A percentile compares a stretch with the other conserved stretches of the same genome.
phyloP scores from a whole-genome alignment of 2,797 vertebrate genomes.

The Platyrinchus mystaceus region DNA sequence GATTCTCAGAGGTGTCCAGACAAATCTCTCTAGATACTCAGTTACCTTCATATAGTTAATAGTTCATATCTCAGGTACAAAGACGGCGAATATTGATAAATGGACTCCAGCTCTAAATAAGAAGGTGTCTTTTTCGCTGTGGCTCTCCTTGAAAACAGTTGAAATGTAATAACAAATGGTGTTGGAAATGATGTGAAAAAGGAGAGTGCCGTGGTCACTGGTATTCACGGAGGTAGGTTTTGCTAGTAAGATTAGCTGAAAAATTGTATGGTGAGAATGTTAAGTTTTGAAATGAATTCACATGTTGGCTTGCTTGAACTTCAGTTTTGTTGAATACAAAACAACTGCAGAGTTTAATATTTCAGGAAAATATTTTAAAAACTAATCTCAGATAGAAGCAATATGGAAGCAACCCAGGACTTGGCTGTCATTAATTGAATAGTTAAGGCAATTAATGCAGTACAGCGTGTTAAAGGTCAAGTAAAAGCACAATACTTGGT shows the following conservation, averaged over 20 bases:
- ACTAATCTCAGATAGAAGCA: slow-evolving; percentile 45
- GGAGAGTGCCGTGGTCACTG: slow-evolving; percentile 8
- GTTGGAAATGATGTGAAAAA: background rate
- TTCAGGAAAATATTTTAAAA: slow-evolving; percentile 48
- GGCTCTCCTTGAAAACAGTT: slow-evolving; percentile 44
- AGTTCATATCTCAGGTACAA: background rate
- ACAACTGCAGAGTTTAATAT: slow-evolving; percentile 48
- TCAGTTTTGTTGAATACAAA: slow-evolving; percentile 21
- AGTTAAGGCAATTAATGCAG: slow-evolving; percentile 37
- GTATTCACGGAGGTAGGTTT: slow-evolving; percentile 53
- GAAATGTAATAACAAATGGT: slow-evolving; percentile 4
- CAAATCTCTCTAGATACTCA: background rate
- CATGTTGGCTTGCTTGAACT: slow-evolving; percentile 43
- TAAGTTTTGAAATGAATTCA: slow-evolving; percentile 48
- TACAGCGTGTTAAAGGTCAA: slow-evolving; percentile 60
- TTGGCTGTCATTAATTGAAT: slow-evolving; percentile 29
- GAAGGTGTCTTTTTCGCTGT: slow-evolving; percentile 50
- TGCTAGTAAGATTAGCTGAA: slow-evolving; percentile 52
- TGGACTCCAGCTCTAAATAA: slow-evolving; percentile 48
- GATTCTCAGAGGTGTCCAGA: background rate
- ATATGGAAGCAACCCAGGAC: background rate
- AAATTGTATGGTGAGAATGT: slow-evolving; percentile 32
- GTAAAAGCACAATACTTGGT: slow-evolving; percentile 39
- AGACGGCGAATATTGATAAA: slow-evolving; percentile 29
- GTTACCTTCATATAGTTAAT: background rate